Base-by-base conservation (phyloP, 1,140 invertebrate species). In the Ips typographus region DNA sequence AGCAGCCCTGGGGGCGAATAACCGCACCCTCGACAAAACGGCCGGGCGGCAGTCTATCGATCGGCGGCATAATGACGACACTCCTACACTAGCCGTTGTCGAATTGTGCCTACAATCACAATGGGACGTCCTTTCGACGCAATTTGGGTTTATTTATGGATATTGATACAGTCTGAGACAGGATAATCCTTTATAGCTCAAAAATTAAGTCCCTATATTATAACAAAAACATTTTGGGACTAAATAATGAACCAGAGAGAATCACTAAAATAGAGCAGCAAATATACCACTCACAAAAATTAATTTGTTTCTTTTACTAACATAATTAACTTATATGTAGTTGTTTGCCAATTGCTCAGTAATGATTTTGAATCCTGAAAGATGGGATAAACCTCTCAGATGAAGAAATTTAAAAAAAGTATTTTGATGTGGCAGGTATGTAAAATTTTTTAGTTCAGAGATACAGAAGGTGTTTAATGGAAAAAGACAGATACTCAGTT, bases 11-110 rank as follows among this genome's bases (percentile, higher is more conserved):
- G 56, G 52, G 56, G 56, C 56, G 37, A 6, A 40, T 8, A 59
- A 59, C 56, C 56, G 56, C 56, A 59, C 56, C 56, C 56, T 59
- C 56, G 37, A 59, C 56, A 59, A 38, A 59, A 4, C 56, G 56
- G 40, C 56, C 56, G 56, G 56, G 56, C 56, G 56, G 56, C 56
- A 59, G 56, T 7, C 8, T 59, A 59, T 59, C 56, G 56, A 59
- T 59, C 56, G 5, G 7, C 37, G 7, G 6, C 8, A 38, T 40
- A 59, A 59, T 40, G 56, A 59, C 56, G 40, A 59, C 56, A 59
- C 56, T 40, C 56, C 56, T 59, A 59, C 40, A 59, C 40, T 59
- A 40, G 56, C 37, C 37, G 56, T 40, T 40, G 36, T 37, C 37
- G 37, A 59, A 59, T 59, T 59, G 41, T 59, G 37, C 56, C 56